Conservation (phyloP, 2,888 invertebrate genomes). For the Sinotaia quadrata region DNA sequence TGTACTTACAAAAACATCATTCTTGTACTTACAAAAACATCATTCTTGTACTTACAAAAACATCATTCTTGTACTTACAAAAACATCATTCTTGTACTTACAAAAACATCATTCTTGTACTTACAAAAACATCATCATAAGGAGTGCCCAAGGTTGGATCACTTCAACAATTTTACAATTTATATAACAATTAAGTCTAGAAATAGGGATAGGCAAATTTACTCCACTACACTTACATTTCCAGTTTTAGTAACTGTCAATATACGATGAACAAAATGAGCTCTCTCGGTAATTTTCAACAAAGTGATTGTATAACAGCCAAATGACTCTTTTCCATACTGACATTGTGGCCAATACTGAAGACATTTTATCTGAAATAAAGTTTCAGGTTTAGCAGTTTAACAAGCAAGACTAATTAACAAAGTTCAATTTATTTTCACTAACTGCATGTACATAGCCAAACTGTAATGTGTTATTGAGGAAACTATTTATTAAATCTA, state of each 20-base stretch:
- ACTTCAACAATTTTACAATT: too few species aligned
- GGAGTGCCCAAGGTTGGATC: too few species aligned
- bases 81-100: background rate
- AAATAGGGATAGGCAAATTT: background rate
- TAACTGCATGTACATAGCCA: background rate
- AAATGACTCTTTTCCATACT: background rate
- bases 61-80: too few species aligned
- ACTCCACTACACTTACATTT: background rate
- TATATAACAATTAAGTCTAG: background rate
- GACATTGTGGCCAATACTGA: conserved; percentile 9
- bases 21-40: too few species aligned
- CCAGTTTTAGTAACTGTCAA: background rate
- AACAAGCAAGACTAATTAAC: background rate
- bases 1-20: too few species aligned
- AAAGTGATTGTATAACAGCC: conserved; percentile 8
- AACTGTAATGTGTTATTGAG: too few species aligned
- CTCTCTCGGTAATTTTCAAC: background rate
- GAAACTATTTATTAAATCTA: too few species aligned
- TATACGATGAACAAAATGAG: conserved; percentile 10
- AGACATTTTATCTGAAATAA: conserved; percentile 20
- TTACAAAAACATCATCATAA: too few species aligned
- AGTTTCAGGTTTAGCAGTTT: background rate
- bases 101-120: background rate
- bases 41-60: too few species aligned
- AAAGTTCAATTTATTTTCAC: background rate